A percentile compares a stretch with the other conserved stretches of the same genome.
These are phyloP conservation scores for Hyperoplus lanceolatus DNA, from an alignment of 2,797 vertebrate species.

Conservation along the genomic window DNA sequence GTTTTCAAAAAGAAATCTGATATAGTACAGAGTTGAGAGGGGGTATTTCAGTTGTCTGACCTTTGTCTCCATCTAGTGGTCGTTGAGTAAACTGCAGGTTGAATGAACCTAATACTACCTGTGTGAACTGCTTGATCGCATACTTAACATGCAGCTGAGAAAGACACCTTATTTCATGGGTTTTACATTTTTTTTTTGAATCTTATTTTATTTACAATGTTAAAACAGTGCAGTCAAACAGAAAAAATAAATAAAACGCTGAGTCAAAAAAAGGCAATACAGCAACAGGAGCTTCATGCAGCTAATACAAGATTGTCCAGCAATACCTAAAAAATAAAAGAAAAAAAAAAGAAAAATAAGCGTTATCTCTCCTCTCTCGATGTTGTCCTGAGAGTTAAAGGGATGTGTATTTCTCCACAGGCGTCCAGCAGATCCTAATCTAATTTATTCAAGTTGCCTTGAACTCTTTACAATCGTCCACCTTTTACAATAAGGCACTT, in stretches of 20 bases:
- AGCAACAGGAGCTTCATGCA: constrained; percentile 77
- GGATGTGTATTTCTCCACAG: constrained; percentile 29
- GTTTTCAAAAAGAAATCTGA: neutral
- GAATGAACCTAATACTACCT: neutral
- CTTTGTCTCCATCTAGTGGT: constrained; percentile 49
- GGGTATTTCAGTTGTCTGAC: neutral
- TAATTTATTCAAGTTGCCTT: constrained; percentile 39
- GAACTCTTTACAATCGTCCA: constrained; percentile 51
- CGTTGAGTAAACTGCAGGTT: constrained; percentile 39
- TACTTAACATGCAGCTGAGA: neutral
- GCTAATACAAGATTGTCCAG: constrained; percentile 84
- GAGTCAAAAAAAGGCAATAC: constrained; percentile 61
- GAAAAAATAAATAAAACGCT: constrained; percentile 76
- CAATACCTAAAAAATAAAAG: constrained; percentile 76
- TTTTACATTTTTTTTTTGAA: constrained; percentile 33
- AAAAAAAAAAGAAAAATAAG: constrained; percentile 23
- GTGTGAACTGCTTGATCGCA: neutral
- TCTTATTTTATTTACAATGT: constrained; percentile 79
- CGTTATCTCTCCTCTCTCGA: constrained; percentile 13
- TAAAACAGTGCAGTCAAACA: constrained; percentile 76
- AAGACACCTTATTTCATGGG: constrained; percentile 1
- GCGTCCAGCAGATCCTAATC: constrained; percentile 44
- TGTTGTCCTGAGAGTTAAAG: constrained; percentile 7
- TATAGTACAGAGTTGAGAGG: neutral
- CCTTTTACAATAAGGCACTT: constrained; percentile 79